Evolutionary conservation across 2,113 vertebrate species (phyloP).

Genomic region (Cariama cristata): DNA sequence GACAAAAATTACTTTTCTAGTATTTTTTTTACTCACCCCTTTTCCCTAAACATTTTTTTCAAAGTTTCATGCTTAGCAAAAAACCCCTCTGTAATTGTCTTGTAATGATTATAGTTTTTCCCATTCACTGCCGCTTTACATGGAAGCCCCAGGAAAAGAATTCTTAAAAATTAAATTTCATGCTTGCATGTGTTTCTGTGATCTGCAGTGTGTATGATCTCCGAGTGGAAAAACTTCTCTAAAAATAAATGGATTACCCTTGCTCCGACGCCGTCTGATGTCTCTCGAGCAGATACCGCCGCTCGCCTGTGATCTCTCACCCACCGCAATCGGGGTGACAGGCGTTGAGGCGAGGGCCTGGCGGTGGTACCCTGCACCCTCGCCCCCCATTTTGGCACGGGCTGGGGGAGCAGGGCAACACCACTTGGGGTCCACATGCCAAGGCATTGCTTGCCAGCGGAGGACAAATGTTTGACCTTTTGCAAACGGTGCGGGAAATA

Average conservation of each 20-base stretch:
- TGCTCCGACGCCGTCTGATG: constrained; percentile 79
- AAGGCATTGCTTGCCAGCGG: neutral
- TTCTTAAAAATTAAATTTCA: constrained; percentile 86
- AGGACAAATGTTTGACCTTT: constrained; percentile 57
- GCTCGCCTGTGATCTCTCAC: constrained; percentile 81
- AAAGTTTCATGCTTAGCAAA: constrained; percentile 63
- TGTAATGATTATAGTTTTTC: constrained; percentile 67
- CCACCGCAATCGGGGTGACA: constrained; percentile 81
- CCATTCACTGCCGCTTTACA: constrained; percentile 68
- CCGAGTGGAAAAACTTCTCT: constrained; percentile 83
- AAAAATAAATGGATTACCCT: constrained; percentile 88
- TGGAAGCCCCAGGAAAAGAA: constrained; percentile 79
- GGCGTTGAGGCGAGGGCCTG: constrained; percentile 77
- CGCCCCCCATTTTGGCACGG: neutral
- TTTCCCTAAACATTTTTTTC: neutral
- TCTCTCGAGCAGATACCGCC: constrained; percentile 70
- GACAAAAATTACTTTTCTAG: neutral
- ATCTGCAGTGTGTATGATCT: constrained; percentile 86
- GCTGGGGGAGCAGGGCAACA: neutral
- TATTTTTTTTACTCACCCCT: neutral
- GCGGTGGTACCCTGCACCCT: constrained; percentile 76
- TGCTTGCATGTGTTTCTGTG: constrained; percentile 85
- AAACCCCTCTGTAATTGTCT: constrained; percentile 71
- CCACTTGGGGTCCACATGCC: neutral
- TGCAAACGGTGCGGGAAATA: constrained; percentile 15